A percentile compares a stretch with the other conserved stretches of the same genome.
Conservation (phyloP, 1,140 invertebrate species). For the Trichogramma pretiosum region DNA sequence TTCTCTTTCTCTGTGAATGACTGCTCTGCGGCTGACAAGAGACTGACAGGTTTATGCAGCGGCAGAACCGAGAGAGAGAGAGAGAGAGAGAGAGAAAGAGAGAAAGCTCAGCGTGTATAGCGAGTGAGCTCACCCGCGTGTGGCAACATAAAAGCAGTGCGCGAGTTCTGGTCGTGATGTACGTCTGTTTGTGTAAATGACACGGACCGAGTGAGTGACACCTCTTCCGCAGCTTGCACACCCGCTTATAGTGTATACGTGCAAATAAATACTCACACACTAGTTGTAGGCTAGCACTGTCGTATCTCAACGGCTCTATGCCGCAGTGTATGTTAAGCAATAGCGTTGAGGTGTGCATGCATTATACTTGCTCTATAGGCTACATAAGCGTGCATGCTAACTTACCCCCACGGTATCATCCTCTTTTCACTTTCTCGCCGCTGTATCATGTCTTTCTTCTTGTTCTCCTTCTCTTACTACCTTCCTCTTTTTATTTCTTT, state of each 20-base stretch:
- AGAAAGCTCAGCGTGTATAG: conserved; percentile 47
- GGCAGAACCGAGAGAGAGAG: too few species aligned
- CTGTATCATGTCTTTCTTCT: conserved; percentile 5
- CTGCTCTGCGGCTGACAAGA: conserved; percentile 44
- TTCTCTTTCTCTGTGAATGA: too few species aligned
- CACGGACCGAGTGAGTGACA: conserved; percentile 42
- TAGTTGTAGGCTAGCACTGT: too few species aligned
- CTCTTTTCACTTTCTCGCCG: too few species aligned
- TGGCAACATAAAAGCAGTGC: conserved; percentile 13
- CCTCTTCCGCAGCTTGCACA: conserved; percentile 22
- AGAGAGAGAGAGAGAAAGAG: conserved; percentile 1
- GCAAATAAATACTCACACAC: background rate
- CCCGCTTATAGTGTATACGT: conserved; percentile 7
- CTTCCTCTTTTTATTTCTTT: background rate
- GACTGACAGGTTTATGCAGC: conserved; percentile 47
- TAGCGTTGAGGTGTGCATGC: too few species aligned
- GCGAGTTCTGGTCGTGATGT: conserved; percentile 38
- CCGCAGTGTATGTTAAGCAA: too few species aligned
- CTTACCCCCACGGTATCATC: too few species aligned
- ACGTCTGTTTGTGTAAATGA: conserved; percentile 48
- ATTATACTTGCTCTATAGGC: too few species aligned
- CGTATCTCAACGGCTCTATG: too few species aligned
- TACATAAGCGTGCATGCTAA: too few species aligned
- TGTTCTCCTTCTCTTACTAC: conserved; percentile 11
- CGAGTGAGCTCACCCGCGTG: conserved; percentile 25